Base-by-base conservation (phyloP, 2,797 vertebrate genomes). In the Phylloscopus collybita region DNA sequence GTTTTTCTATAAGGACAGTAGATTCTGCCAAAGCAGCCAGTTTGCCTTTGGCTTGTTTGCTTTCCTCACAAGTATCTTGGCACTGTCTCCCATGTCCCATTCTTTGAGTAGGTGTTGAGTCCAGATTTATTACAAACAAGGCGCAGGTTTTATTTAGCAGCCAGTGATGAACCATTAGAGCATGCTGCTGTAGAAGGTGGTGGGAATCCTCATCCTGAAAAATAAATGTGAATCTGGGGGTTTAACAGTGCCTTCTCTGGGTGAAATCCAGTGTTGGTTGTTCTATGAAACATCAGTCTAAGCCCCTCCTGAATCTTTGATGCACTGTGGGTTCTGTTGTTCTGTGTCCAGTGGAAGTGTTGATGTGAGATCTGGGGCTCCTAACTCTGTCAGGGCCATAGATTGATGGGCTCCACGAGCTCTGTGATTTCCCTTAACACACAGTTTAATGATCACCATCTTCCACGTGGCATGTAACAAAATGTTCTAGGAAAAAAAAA, bases 311-410 rank as follows among this genome's bases (percentile, higher is more conserved):
- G 53, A 44, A 7, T 29, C 29, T 6, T 5, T 61, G 76, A 4
- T 30, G n/a, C 12, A 12, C 38, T 1, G 16, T 29, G 76, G 70
- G 27, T 42, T 3, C 16, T 45, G n/a, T 65, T n/a, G 1, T 16
- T 57, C 15, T 42, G 42, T 23, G 22, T 65, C 42, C 51, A 36
- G 15, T n/a, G 54, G 32, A 69, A 44, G 38, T 26, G 27, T 20
- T 65, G 61, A 1, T 38, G 42, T 7, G 88, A 50, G 72, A 19
- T 27, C 15, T 86, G 53, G 17, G 45, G 38, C 32, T 84, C n/a
- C 38, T 16, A 1, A 3, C 30, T 51, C 36, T 69, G 49, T 25
- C 72, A 70, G 54, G 72, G 29, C 16, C 0, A 0, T 1, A 15
- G 9, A 3, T 6, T 1, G 3, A 22, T 1, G 2, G 60, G 30